phyloP scores from a whole-genome alignment of 2,113 vertebrate species.

The Coregonus clupeaformis region DNA sequence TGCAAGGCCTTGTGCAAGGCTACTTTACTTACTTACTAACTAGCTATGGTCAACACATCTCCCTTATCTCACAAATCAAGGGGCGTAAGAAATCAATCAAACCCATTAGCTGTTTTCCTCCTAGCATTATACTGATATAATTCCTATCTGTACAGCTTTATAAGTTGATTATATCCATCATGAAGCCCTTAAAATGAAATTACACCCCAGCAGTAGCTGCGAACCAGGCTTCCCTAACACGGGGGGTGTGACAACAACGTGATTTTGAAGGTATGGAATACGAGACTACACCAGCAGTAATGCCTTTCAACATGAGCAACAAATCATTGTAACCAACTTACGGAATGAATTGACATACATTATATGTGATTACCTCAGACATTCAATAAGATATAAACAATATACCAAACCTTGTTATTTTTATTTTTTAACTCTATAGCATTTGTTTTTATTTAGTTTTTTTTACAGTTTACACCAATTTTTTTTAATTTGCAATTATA shows the following conservation, averaged over 20 bases:
- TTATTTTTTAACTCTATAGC: too few species aligned
- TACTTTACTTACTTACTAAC: too few species aligned
- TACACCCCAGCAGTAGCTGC: background rate
- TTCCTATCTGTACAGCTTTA: conserved; percentile 43
- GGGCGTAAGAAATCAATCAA: background rate
- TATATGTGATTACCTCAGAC: background rate
- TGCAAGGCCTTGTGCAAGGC: too few species aligned
- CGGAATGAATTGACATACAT: background rate
- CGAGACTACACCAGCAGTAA: background rate
- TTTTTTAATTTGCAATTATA: too few species aligned
- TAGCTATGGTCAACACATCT: background rate
- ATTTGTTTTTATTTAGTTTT: too few species aligned
- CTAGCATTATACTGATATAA: conserved; percentile 10
- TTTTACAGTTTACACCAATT: too few species aligned
- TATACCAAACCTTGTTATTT: background rate
- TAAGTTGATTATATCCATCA: conserved; percentile 39
- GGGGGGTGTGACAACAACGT: too few species aligned
- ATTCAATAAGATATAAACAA: background rate
- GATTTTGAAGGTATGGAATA: too few species aligned
- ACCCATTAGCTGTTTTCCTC: background rate
- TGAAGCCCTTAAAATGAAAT: conserved; percentile 4
- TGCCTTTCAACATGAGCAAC: background rate
- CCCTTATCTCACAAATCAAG: background rate
- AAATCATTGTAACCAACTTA: background rate
- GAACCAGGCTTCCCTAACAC: too few species aligned